Evolutionary conservation across 53 echinoderm and acorn worm species (phyloP).

Genomic region (Glandiceps talaboti): DNA sequence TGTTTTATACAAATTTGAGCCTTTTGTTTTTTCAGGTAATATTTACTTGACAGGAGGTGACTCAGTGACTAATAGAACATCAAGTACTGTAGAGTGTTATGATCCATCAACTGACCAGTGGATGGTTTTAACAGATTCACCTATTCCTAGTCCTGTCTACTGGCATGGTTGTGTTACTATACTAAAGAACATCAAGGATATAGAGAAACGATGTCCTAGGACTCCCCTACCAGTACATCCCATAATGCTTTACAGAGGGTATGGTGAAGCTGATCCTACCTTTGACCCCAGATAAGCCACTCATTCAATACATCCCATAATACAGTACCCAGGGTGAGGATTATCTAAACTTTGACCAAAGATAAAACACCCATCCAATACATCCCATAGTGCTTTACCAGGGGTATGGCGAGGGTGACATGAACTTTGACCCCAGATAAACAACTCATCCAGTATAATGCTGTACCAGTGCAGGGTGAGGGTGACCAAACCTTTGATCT

Average conservation of each 20-base stretch:
- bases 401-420: too few species aligned
- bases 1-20: too few species aligned
- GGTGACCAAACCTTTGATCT: too few species aligned
- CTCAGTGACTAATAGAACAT: constrained; percentile 29
- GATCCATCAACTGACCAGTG: constrained; percentile 40
- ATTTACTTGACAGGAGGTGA: constrained; percentile 72
- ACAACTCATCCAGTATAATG: too few species aligned
- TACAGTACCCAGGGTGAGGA: too few species aligned
- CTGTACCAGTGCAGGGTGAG: too few species aligned
- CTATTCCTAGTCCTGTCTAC: constrained; percentile 43
- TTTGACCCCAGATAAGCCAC: constrained; percentile 37
- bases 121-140: constrained; percentile 17
- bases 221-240: constrained; percentile 10
- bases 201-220: constrained; percentile 5
- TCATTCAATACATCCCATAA: too few species aligned
- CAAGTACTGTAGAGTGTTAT: constrained; percentile 56
- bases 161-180: constrained; percentile 55
- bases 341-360: too few species aligned
- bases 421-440: too few species aligned
- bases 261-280: constrained; percentile 23
- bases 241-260: constrained; percentile 51
- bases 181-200: constrained; percentile 13
- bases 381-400: too few species aligned
- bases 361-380: too few species aligned
- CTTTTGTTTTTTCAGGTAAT: constrained; percentile 27